Base-by-base conservation (phyloP, 2,113 vertebrate genomes). In the Bambusicola thoracicus region DNA sequence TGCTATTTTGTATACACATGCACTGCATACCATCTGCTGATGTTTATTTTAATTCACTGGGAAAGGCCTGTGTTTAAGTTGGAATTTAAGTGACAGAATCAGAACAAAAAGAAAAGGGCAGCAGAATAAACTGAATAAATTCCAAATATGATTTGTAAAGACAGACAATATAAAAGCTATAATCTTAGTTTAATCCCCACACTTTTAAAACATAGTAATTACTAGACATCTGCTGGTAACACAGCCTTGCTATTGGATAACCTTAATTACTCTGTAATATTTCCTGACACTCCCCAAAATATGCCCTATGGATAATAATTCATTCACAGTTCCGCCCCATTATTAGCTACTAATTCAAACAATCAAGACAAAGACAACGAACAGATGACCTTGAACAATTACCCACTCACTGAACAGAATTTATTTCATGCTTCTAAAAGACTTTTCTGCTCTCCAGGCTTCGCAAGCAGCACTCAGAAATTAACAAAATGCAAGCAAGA, bases 201-300 rank as follows among this genome's bases (percentile, higher is more conserved):
- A 95, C 95, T 97, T 97, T 97, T 97, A 97, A 98, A 98, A 98
- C 97, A 98, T 90, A 97, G 97, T 98, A 97, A 98, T 98, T 98
- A 98, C 30, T 95, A 95, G 95, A 97, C 98, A 98, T 98, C 98
- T 98, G 97, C 98, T 96, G 95, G 93, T 97, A 97, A 95, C 97
- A 95, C 77, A 88, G 97, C 94, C 95, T 95, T 95, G 96, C 97
- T 96, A 97, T 98, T 98, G 98, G 98, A 90, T 96, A 96, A 97
- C 96, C 93, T 96, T 97, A 97, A 98, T 98, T 97, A 98, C 97
- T 97, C 98, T 97, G 97, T 97, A 97, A 97, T 98, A 98, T 98
- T 97, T 98, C 97, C 97, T 97, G 97, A 97, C 97, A 96, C 97
- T 97, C 97, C 98, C 97, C 97, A 91, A 98, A 98, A 97, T 97